Evolutionary conservation across 2,888 invertebrate species (phyloP), one percentile per base, ranked within the genome.

Genomic region (Cheilosia vernalis): DNA sequence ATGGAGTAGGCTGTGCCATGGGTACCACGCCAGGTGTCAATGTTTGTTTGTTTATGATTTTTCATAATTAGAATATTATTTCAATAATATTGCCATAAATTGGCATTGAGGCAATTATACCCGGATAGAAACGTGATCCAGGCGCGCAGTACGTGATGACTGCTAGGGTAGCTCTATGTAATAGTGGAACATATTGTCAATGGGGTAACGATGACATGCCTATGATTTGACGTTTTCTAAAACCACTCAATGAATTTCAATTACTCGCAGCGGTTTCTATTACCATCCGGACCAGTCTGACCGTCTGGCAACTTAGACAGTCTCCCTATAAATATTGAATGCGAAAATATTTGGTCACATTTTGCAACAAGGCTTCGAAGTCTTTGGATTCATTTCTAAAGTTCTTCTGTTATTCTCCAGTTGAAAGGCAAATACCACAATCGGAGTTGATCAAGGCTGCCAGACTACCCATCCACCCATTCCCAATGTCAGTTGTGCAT

Each of bases 41-140:
- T 72, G 51, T 64, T 79, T 70, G 69, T 67, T 55, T 66, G 60
- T 78, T 72, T 83, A 61, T 78, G 58, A 67, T 67, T 79, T 69
- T 79, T 70, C 70, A 80, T 85, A 72, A 80, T 85, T 85, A 70
- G 80, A 80, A 80, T 76, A 70, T 80, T 80, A 72, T 85, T 85
- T 85, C 76, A 80, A 70, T 74, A 84, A 74, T 84, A 80, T 74
- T 61, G 69, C 19, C 51, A 74, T 74, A 84, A 76, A 74, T 74
- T 80, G 69, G 60, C 49, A 66, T 80, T 60, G 49, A 40, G 70
- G 70, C 66, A 80, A 76, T 80, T 66, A 85, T 21, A 61, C 13
- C 6, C 66, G 21, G 24, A 55, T 7, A 60, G 58, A 80, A 74
- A 74, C 69, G 67, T 56, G 33, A 78, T 55, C 42, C 24, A n/a